These are phyloP conservation scores for Porites australiensis DNA, from an alignment of 64 coral and sea anemone species.

Conservation along the genomic window DNA sequence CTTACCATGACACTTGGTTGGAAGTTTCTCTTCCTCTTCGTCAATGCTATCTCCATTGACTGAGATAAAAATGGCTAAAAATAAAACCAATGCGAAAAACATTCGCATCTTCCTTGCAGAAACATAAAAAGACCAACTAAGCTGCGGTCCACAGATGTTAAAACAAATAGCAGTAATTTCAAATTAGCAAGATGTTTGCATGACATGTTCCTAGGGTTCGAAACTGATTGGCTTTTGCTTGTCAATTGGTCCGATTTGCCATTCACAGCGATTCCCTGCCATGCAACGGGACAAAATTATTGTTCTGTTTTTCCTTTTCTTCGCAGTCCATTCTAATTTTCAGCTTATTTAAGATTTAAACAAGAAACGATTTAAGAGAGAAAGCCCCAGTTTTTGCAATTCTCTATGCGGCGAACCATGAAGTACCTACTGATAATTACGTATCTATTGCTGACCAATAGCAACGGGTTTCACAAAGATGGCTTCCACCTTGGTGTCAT, in stretches of 20 bases:
- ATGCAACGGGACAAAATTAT: background rate
- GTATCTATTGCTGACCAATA: background rate
- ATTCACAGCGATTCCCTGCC: background rate
- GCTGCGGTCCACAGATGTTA: background rate
- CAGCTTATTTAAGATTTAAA: background rate
- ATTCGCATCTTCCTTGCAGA: background rate
- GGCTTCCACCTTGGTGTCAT: constrained; percentile 1
- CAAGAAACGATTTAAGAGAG: background rate
- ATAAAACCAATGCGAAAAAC: constrained; percentile 8
- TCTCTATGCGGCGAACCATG: no score
- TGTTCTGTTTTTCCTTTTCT: background rate
- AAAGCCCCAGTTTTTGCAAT: background rate
- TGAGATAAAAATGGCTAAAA: constrained; percentile 14
- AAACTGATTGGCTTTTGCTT: constrained; percentile 31
- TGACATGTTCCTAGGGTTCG: background rate
- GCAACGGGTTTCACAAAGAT: background rate
- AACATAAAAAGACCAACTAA: constrained; percentile 18
- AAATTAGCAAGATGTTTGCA: background rate
- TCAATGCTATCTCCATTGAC: constrained; percentile 1
- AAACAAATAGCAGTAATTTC: background rate
- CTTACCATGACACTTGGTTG: constrained; percentile 73
- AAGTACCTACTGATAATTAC: background rate
- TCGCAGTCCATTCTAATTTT: background rate
- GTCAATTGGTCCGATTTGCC: background rate
- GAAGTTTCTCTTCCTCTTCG: constrained; percentile 66